A percentile compares a stretch with the other conserved stretches of the same genome.
Conservation (phyloP, 2,888 invertebrate genomes). For the Candidula unifasciata region DNA sequence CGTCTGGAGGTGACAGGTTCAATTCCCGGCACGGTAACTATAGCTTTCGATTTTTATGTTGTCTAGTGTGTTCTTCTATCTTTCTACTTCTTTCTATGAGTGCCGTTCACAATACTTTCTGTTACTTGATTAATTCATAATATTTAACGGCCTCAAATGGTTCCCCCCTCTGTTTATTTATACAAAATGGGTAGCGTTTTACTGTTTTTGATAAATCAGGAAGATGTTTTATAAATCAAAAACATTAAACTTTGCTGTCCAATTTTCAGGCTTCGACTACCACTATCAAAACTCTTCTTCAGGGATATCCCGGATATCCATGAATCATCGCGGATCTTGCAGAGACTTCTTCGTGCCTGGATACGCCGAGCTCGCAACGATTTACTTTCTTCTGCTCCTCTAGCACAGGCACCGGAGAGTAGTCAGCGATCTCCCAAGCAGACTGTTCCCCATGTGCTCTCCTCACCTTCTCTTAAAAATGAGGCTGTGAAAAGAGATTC, state of each 20-base stretch:
- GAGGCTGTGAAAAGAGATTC: constrained; percentile 16
- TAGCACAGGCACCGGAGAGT: background rate
- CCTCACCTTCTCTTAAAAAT: constrained; percentile 37
- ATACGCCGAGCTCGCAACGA: constrained; percentile 42
- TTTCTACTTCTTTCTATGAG: no score
- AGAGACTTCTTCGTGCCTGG: constrained; percentile 46
- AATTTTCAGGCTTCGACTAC: constrained; percentile 34
- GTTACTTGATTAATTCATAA: no score
- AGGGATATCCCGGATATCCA: constrained; percentile 46
- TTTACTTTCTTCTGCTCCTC: background rate
- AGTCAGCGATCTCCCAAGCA: background rate
- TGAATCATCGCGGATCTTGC: constrained; percentile 35
- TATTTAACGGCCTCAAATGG: no score
- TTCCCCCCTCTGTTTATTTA: no score
- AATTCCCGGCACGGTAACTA: no score
- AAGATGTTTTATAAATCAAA: no score
- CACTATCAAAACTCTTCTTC: constrained; percentile 42
- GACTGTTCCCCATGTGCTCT: background rate
- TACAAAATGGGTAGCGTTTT: no score
- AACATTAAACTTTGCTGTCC: background rate
- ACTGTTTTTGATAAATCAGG: no score
- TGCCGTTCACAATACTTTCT: no score
- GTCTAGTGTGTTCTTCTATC: no score
- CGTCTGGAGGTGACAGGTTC: no score
- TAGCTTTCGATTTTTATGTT: no score